Conservation (phyloP, 1,140 invertebrate species). For the Drepana arcuata region DNA sequence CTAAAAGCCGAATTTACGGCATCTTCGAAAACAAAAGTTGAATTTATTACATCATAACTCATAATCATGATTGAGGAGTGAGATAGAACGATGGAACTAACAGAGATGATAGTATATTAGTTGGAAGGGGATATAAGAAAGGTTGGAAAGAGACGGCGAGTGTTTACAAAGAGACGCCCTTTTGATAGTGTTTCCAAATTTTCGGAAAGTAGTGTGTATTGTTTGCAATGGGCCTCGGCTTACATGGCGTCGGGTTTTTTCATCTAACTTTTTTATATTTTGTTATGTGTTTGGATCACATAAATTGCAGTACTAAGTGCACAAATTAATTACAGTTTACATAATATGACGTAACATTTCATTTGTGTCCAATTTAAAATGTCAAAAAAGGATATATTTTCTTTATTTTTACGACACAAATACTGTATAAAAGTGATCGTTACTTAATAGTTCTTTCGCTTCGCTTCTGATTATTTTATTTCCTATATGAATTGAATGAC, state of each 20-base stretch:
- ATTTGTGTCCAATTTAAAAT: too few relatives aligned
- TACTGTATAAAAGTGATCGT: too few relatives aligned
- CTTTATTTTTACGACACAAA: too few relatives aligned
- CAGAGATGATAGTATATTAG: slow-evolving; percentile 8
- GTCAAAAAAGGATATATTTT: too few relatives aligned
- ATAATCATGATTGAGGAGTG: slow-evolving; percentile 33
- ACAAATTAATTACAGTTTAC: too few relatives aligned
- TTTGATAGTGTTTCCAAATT: slow-evolving; percentile 70
- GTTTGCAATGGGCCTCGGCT: slow-evolving; percentile 43
- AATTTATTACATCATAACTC: slow-evolving; percentile 51
- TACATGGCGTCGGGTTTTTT: slow-evolving; percentile 23
- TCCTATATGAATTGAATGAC: too few relatives aligned
- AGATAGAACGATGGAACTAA: too few relatives aligned
- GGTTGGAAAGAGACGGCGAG: slow-evolving; percentile 12
- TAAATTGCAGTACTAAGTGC: too few relatives aligned
- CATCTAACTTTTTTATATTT: slow-evolving; percentile 9
- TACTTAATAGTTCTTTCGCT: too few relatives aligned
- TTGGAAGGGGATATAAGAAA: background rate
- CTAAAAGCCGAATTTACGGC: background rate
- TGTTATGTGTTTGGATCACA: slow-evolving; percentile 3
- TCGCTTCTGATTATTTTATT: too few relatives aligned
- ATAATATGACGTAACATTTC: too few relatives aligned
- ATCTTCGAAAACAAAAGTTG: slow-evolving; percentile 33
- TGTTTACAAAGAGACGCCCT: slow-evolving; percentile 33
- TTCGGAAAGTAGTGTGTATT: slow-evolving; percentile 62